Evolutionary conservation across 2,797 vertebrate genomes (phyloP).

Genomic region (Anguilla pacifica): DNA sequence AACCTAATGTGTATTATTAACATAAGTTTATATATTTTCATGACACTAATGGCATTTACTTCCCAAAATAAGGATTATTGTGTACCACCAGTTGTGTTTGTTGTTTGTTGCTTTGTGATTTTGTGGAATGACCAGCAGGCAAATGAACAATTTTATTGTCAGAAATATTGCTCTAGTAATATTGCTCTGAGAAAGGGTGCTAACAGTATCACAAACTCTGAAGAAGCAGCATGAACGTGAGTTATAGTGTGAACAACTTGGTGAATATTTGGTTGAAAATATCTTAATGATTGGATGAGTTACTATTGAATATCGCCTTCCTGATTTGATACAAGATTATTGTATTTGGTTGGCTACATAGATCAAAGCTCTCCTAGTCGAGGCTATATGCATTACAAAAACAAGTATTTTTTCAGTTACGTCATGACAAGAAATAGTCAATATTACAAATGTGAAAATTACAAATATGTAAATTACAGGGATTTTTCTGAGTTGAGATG

Average conservation of each 20-base stretch:
- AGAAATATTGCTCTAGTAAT: neutral
- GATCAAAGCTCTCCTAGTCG: neutral
- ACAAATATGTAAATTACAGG: neutral
- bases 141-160: neutral
- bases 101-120: neutral
- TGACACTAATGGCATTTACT: neutral
- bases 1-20: neutral
- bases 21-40: neutral
- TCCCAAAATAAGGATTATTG: neutral
- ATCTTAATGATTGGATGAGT: neutral
- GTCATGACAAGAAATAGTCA: neutral
- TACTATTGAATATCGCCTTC: neutral
- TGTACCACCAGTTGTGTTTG: neutral
- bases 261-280: neutral
- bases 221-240: neutral
- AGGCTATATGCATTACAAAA: constrained; percentile 20
- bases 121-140: neutral
- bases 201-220: neutral
- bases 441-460: neutral
- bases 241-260: neutral
- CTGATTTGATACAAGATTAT: neutral
- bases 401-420: neutral
- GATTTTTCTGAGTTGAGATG: neutral
- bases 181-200: neutral
- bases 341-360: neutral